A percentile compares a stretch with the other conserved stretches of the same genome.
Conservation (phyloP, 2,888 invertebrate species). For the Coenonympha arcania region DNA sequence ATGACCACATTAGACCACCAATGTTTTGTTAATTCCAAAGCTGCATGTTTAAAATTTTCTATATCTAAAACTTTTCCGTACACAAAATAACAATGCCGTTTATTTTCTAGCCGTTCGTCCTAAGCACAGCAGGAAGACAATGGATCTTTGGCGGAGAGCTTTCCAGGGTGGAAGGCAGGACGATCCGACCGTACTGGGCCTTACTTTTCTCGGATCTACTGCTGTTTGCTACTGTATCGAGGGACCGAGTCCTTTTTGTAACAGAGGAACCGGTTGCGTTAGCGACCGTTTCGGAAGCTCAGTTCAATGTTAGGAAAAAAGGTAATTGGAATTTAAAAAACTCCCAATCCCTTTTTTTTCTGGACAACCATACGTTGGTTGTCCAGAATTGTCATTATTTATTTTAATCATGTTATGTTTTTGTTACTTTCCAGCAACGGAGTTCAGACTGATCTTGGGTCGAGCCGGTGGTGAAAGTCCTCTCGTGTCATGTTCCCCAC, state of each 20-base stretch:
- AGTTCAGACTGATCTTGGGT: slow-evolving; percentile 85
- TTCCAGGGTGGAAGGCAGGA: slow-evolving; percentile 86
- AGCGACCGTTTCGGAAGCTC: slow-evolving; percentile 84
- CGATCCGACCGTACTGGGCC: slow-evolving; percentile 88
- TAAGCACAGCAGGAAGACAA: slow-evolving; percentile 87
- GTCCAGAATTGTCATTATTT: too few relatives aligned
- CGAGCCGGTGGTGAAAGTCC: slow-evolving; percentile 82
- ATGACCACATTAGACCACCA: not conserved
- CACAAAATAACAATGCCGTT: not conserved
- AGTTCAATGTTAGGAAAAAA: slow-evolving; percentile 89
- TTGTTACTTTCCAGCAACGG: slow-evolving; percentile 76
- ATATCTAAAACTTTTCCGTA: too few relatives aligned
- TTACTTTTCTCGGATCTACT: slow-evolving; percentile 87
- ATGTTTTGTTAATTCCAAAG: too few relatives aligned
- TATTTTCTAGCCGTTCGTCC: slow-evolving; percentile 79
- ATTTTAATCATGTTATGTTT: not conserved
- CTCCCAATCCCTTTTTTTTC: too few relatives aligned
- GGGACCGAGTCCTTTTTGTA: slow-evolving; percentile 89
- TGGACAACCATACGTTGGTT: too few relatives aligned
- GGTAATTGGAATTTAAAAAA: too few relatives aligned
- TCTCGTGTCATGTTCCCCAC: slow-evolving; percentile 82
- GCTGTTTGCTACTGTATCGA: slow-evolving; percentile 88
- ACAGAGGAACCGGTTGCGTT: slow-evolving; percentile 89
- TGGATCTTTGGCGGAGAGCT: slow-evolving; percentile 93
- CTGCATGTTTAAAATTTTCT: too few relatives aligned